These are phyloP conservation scores for Erythrolamprus reginae DNA, from an alignment of 2,113 vertebrate species.

Conservation along the genomic window DNA sequence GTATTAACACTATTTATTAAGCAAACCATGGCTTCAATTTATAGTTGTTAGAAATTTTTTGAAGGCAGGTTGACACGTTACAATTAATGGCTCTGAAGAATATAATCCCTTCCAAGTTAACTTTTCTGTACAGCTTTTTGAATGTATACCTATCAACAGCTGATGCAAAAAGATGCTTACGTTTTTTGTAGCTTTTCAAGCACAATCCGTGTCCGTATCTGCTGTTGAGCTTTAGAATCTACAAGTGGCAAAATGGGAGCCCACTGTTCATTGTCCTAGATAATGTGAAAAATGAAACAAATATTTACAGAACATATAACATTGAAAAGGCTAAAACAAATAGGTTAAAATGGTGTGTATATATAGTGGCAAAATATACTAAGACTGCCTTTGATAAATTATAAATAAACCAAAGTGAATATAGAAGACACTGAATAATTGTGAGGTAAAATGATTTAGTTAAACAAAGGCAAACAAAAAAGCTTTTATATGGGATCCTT, in stretches of 20 bases:
- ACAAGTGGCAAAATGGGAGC: conserved; percentile 77
- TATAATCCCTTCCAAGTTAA: not conserved
- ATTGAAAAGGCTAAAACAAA: not conserved
- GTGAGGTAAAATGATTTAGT: not conserved
- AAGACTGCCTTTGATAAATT: not conserved
- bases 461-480: not conserved
- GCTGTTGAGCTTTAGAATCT: conserved; percentile 84
- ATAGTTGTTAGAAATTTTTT: not conserved
- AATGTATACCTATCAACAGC: conserved; percentile 8
- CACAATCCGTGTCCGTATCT: conserved; percentile 87
- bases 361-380: not conserved
- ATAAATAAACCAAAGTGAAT: not conserved
- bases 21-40: not conserved
- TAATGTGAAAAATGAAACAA: not conserved
- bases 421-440: not conserved
- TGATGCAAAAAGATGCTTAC: conserved; percentile 68
- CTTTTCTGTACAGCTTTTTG: conserved; percentile 6
- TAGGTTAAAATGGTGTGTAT: not conserved
- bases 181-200: conserved; percentile 85
- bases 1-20: not conserved
- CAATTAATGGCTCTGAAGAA: not conserved
- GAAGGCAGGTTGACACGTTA: not conserved
- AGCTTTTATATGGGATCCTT: not conserved
- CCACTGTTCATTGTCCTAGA: conserved; percentile 54
- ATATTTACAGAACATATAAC: not conserved